A percentile compares a stretch with the other conserved stretches of the same genome.
Conservation (phyloP, 1,140 invertebrate species). For the Lordiphosa clarofinis region DNA sequence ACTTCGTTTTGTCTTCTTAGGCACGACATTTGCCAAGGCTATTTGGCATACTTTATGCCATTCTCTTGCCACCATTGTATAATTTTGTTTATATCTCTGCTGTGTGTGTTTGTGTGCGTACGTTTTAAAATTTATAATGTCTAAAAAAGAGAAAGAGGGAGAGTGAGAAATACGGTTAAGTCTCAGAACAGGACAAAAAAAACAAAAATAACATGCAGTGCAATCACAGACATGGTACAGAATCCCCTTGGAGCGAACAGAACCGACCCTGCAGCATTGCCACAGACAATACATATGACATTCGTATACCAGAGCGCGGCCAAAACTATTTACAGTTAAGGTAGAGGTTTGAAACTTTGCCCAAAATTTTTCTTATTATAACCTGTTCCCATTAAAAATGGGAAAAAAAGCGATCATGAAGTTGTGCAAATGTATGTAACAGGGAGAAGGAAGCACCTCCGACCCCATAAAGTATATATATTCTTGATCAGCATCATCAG, state of each 20-base stretch:
- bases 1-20: slow-evolving; percentile 69
- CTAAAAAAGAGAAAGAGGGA: slow-evolving; percentile 38
- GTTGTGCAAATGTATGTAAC: too few relatives aligned
- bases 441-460: too few relatives aligned
- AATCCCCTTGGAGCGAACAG: slow-evolving; percentile 36
- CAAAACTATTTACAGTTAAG: too few relatives aligned
- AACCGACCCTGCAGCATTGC: slow-evolving; percentile 15
- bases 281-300: slow-evolving; percentile 39
- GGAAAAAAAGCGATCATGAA: too few relatives aligned
- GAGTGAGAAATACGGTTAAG: background rate
- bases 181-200: slow-evolving; percentile 15
- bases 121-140: slow-evolving; percentile 78
- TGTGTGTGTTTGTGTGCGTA: slow-evolving; percentile 35
- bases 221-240: slow-evolving; percentile 70
- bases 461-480: too few relatives aligned
- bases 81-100: slow-evolving; percentile 62
- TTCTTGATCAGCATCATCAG: too few relatives aligned
- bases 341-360: too few relatives aligned
- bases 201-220: slow-evolving; percentile 63
- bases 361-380: too few relatives aligned
- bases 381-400: too few relatives aligned
- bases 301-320: slow-evolving; percentile 1
- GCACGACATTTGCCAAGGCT: slow-evolving; percentile 72
- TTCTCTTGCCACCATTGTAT: slow-evolving; percentile 25
- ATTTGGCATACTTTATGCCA: slow-evolving; percentile 63